Evolutionary conservation across 2,888 invertebrate genomes (phyloP).

Genomic region (Tyria jacobaeae): DNA sequence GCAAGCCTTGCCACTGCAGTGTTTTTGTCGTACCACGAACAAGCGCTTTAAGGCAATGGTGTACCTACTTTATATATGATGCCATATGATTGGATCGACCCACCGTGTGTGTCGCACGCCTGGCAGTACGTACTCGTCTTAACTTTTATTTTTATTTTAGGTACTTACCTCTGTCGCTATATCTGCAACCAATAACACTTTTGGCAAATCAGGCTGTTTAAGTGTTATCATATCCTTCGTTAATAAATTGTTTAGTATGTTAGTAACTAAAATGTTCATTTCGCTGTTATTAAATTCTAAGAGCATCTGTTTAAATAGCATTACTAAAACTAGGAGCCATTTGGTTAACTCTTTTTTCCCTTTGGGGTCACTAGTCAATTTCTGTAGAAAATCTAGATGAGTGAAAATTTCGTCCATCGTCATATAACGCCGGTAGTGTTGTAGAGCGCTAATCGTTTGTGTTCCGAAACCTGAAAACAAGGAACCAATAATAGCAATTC

Average conservation of each 20-base stretch:
- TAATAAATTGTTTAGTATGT: slow-evolving; percentile 70
- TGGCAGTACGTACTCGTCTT: no score
- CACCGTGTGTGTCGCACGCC: no score
- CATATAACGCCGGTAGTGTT: slow-evolving; percentile 67
- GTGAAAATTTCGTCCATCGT: slow-evolving; percentile 68
- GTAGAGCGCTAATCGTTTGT: slow-evolving; percentile 62
- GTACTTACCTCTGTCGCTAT: slow-evolving; percentile 66
- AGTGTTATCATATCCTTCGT: slow-evolving; percentile 54
- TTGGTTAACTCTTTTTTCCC: slow-evolving; percentile 60
- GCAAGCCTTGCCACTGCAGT: no score
- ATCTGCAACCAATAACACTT: slow-evolving; percentile 52
- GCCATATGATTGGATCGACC: no score
- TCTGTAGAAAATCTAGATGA: slow-evolving; percentile 68
- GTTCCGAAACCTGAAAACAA: slow-evolving; percentile 65
- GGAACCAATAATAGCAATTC: slow-evolving; percentile 32
- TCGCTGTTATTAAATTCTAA: slow-evolving; percentile 72
- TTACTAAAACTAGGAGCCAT: slow-evolving; percentile 60
- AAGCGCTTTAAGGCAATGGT: no score
- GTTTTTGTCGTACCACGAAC: no score
- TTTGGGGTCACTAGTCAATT: slow-evolving; percentile 57
- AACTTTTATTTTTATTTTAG: background rate
- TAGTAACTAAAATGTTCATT: slow-evolving; percentile 72
- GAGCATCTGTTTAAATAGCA: slow-evolving; percentile 66
- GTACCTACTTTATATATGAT: no score
- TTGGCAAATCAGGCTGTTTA: slow-evolving; percentile 39